phyloP scores from a whole-genome alignment of 2,113 vertebrate species.

The Sialia sialis region DNA sequence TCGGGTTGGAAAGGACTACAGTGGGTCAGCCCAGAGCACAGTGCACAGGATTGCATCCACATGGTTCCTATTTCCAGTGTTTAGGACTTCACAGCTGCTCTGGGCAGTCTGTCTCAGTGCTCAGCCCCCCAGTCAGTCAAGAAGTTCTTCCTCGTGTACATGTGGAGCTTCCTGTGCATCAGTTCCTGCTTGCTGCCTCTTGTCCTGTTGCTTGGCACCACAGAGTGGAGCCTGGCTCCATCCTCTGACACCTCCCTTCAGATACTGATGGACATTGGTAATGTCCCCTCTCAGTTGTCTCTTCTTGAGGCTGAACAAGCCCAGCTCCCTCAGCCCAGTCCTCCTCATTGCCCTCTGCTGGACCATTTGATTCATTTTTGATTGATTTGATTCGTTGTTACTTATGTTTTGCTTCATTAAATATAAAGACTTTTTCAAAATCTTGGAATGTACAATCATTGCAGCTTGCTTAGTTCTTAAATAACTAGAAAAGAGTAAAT shows the following conservation, averaged over 20 bases:
- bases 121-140: neutral
- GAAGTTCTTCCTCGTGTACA: neutral
- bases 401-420: neutral
- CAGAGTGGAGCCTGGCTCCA: neutral
- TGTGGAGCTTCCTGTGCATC: neutral
- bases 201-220: neutral
- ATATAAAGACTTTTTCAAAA: neutral
- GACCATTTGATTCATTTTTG: neutral
- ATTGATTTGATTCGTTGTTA: neutral
- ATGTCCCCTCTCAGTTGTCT: neutral
- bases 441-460: rapidly evolving
- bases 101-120: neutral
- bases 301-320: neutral
- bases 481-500: neutral
- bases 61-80: neutral
- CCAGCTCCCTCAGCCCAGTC: neutral
- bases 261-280: neutral
- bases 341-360: neutral
- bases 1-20: neutral
- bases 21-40: neutral
- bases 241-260: neutral
- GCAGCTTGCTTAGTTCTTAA: neutral
- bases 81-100: neutral
- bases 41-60: neutral
- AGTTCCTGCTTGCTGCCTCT: neutral